These are phyloP conservation scores for Platycheirus rosarum DNA, from an alignment of 2,888 invertebrate genomes.

Conservation along the genomic window DNA sequence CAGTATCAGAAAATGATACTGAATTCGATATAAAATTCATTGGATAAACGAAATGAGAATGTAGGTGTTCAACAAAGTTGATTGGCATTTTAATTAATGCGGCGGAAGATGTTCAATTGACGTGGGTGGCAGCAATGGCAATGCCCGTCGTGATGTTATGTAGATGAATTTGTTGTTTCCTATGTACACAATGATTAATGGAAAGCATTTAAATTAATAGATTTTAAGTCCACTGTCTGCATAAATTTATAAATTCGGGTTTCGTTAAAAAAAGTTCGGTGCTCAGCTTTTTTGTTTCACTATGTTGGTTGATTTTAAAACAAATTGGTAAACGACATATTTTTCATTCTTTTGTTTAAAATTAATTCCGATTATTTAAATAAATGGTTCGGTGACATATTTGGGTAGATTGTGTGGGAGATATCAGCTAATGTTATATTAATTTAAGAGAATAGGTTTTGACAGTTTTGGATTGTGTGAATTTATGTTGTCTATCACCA, in stretches of 20 bases:
- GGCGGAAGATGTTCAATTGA: constrained; percentile 5
- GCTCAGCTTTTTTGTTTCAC: constrained; percentile 42
- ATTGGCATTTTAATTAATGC: constrained; percentile 28
- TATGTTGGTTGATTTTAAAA: constrained; percentile 7
- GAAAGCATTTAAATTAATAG: constrained; percentile 35
- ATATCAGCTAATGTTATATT: constrained; percentile 1
- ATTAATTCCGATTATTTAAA: constrained; percentile 12
- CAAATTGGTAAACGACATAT: constrained; percentile 36
- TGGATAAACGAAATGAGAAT: neutral
- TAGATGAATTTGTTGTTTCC: constrained; percentile 26
- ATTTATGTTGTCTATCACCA: constrained; percentile 30
- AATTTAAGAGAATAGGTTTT: constrained; percentile 17
- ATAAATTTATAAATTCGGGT: constrained; percentile 12
- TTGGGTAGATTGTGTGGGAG: constrained; percentile 36
- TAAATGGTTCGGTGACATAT: neutral
- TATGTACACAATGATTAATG: constrained; percentile 27
- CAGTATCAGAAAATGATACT: neutral
- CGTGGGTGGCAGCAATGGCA: neutral
- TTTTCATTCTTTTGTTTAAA: neutral
- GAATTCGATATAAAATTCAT: neutral
- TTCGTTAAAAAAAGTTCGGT: constrained; percentile 30
- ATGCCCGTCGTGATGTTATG: neutral
- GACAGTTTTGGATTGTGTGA: constrained; percentile 14
- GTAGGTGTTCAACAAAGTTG: constrained; percentile 8
- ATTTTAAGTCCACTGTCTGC: constrained; percentile 35